Evolutionary conservation across 1,140 invertebrate genomes (phyloP).

Genomic region (Heliconius hermathena): DNA sequence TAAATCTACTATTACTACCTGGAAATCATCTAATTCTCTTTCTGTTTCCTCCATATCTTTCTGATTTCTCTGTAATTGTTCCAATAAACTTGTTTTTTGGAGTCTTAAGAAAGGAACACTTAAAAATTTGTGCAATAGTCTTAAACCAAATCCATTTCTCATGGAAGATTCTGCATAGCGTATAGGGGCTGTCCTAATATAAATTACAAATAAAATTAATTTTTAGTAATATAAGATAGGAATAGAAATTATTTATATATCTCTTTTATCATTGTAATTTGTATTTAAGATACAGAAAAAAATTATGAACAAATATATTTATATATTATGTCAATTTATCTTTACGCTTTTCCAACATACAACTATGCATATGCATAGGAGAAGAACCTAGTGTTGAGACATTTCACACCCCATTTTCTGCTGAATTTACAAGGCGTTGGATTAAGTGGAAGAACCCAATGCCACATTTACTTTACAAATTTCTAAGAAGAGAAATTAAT

Average conservation of each 20-base stretch:
- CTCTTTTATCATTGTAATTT: no score
- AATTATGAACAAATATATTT: no score
- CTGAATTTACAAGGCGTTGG: no score
- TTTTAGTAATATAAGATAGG: not conserved
- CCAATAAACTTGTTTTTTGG: conserved; percentile 93
- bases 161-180: conserved; percentile 96
- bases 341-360: no score
- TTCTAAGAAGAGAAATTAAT: no score
- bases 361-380: no score
- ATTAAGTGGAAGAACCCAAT: no score
- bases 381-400: no score
- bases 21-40: conserved; percentile 90
- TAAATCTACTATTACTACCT: conserved; percentile 54
- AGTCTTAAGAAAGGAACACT: conserved; percentile 97
- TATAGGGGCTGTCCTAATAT: conserved; percentile 84
- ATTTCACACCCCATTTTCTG: no score
- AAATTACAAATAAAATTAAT: not conserved
- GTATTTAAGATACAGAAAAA: no score
- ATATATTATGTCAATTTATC: no score
- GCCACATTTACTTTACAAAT: no score
- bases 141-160: conserved; percentile 97
- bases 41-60: conserved; percentile 91
- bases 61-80: conserved; percentile 94
- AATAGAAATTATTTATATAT: not conserved
- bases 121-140: conserved; percentile 97